These are phyloP conservation scores for Zaprionus ornatus DNA, from an alignment of 1,140 invertebrate genomes.

Conservation along the genomic window DNA sequence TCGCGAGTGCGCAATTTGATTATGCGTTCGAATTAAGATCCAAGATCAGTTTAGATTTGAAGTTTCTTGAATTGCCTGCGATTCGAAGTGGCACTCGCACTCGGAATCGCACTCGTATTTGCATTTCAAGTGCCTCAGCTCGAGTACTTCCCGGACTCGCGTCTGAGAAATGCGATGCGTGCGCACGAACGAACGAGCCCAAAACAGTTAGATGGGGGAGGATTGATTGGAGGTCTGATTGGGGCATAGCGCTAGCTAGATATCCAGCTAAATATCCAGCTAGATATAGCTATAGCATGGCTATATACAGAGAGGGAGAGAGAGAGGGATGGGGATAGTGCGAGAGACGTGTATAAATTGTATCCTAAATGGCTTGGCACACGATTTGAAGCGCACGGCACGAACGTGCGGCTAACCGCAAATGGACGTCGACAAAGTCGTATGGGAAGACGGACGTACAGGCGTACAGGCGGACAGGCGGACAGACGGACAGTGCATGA, in stretches of 20 bases:
- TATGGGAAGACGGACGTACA: not conserved
- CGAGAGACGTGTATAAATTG: constrained; percentile 46
- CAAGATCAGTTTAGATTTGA: not conserved
- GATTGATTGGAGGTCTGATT: constrained; percentile 4
- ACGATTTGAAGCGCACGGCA: constrained; percentile 71
- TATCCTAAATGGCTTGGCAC: constrained; percentile 61
- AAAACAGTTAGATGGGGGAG: constrained; percentile 35
- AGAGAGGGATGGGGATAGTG: not conserved
- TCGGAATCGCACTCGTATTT: not conserved
- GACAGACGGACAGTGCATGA: constrained; percentile 13
- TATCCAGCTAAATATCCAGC: not conserved
- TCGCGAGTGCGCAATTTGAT: not conserved
- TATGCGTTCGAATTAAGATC: not conserved
- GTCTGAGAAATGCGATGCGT: constrained; percentile 23
- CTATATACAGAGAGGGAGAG: not conserved
- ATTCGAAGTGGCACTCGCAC: not conserved
- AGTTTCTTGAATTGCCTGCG: not conserved
- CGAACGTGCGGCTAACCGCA: constrained; percentile 58
- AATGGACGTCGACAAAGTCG: constrained; percentile 21
- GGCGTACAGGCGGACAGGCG: not conserved
- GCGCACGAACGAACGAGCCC: constrained; percentile 8
- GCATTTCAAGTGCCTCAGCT: not conserved
- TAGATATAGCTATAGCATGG: not conserved
- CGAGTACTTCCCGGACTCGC: constrained; percentile 23
- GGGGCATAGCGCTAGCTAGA: not conserved